Evolutionary conservation across 2,797 vertebrate species (phyloP), one percentile per base, ranked within the genome.

Genomic region (Lerista edwardsae): DNA sequence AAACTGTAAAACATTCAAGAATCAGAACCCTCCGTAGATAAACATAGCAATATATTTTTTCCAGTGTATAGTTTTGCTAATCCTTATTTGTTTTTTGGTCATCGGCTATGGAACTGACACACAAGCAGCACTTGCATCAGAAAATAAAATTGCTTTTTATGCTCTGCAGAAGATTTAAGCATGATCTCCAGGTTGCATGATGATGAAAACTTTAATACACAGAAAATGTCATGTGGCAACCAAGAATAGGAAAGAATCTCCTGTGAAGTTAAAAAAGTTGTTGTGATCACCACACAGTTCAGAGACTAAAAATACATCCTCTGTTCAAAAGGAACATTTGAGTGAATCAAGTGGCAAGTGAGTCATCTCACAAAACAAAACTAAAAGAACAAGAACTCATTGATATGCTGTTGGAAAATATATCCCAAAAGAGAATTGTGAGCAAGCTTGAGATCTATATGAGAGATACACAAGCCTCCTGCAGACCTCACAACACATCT

Each of bases 371-470:
- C 79, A 47, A 41, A 75, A 90, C 55, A 82, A 51, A 88, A 23
- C 68, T 78, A 72, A 79, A 88, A 21, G 78, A 93, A 90, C 75
- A 92, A 92, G 73, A 77, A 31, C 84, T 86, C 80, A 78, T 88
- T 93, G 86, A 91, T 88, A 85, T 75, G 84, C 78, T 88, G 71
- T 86, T 85, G 87, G 86, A 90, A 94, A 91, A 91, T 90, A 78
- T 84, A 68, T 84, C 83, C 84, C 84, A 87, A 76, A 83, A 71
- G 65, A 84, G 55, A 51, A 31, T 67, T 76, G 36, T 83, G 47
- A 51, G 29, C 36, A n/a, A 44, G 39, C 61, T 44, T 27, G 23
- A 34, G 51, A 61, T 77, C 44, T 19, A 31, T 36, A 15, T 65
- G 44, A 3, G 31, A 55, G 44, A 51, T 74, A 34, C 8, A 23